Base-by-base conservation (phyloP, 1,140 invertebrate genomes). In the Saxidomus purpurata region DNA sequence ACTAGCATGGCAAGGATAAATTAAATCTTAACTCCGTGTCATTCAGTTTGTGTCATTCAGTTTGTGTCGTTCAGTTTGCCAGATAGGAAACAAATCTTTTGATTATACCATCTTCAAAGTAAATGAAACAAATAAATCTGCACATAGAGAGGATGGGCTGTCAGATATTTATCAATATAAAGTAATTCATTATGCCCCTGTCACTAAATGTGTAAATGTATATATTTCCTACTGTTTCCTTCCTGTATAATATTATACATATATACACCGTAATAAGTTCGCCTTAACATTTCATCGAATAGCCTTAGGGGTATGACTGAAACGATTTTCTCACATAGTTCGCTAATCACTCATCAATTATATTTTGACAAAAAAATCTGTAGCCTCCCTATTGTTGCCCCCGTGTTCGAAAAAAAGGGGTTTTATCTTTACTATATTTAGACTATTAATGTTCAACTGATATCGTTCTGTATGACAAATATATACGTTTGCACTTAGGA, bases 291-390 rank as follows among this genome's bases (percentile, higher is more conserved):
- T 63, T 63, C 8, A 28, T 28, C 3, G 6, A 15, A 40, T 71
- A 38, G 67, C 67, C 67, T 38, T 1, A 22, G 34, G 67, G 67
- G 0, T 40, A 71, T 67, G 61, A 43, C 15, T 71, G 25, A 38
- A 71, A 71, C 22, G 17, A 38, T 71, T 43, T 38, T 71, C 34
- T 71, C 67, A 71, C 31, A 71, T 71, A 38, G 31, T 38, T 38
- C 17, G 67, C 15, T 67, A 67, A 67, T 67, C 67, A n/a, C 13
- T 40, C 67, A 71, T 71, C 67, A 71, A 38, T 71, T 38, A 71
- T 38, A 25, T 0, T 38, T 40, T 28, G 67, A 36, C 67, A 40
- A 19, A 38, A 31, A 40, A 36, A 36, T 2, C 25, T 71, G 19
- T 15, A 6, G 22, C 19, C 67, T 40, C 67, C 67, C 67, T 38